Evolutionary conservation across 2,888 invertebrate genomes (phyloP), one percentile per base, ranked within the genome.

Genomic region (Cremastinae sp.): DNA sequence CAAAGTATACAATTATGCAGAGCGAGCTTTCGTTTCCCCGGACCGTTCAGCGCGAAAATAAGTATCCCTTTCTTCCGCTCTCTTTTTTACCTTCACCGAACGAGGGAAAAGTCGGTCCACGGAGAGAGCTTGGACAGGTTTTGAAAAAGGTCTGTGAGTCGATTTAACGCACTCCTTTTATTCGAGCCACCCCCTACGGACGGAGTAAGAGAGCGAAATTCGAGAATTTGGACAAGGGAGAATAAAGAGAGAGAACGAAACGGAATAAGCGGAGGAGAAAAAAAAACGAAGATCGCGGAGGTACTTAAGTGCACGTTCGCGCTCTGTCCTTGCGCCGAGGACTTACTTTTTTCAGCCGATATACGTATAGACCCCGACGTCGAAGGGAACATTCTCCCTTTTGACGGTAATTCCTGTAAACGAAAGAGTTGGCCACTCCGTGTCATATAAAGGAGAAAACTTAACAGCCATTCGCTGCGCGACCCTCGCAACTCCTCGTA

Each of bases 81-180:
- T 41, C 68, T 56, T 45, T 64, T 68, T 45, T 49, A 7, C 43
- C 59, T 51, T 28, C 47, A 54, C 22, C 51, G 41, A 74, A 18
- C 64, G 51, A 66, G 61, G 75, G 75, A 79, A 76, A 78, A 72
- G 75, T 61, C 47, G 51, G 53, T 54, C 54, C 12, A 22, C 28
- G 18, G 47, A 47, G 34, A 54, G 14, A 53, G 65, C 34, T 38
- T 54, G 66, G 78, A 70, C 75, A 75, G 66, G 49, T 58, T 75
- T 75, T 45, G 61, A 75, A 59, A 71, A 61, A 53, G 65, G 61
- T 71, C 61, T 41, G 51, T 53, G 74, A 62, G 62, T 77, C 74
- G 69, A 77, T 77, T 74, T 65, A 77, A 74, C 69, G 54, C 69
- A 54, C 59, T 77, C 58, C 65, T 74, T 74, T 74, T 70, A 74